Conservation (phyloP, 1,140 invertebrate genomes). For the Platyscapa corneri region DNA sequence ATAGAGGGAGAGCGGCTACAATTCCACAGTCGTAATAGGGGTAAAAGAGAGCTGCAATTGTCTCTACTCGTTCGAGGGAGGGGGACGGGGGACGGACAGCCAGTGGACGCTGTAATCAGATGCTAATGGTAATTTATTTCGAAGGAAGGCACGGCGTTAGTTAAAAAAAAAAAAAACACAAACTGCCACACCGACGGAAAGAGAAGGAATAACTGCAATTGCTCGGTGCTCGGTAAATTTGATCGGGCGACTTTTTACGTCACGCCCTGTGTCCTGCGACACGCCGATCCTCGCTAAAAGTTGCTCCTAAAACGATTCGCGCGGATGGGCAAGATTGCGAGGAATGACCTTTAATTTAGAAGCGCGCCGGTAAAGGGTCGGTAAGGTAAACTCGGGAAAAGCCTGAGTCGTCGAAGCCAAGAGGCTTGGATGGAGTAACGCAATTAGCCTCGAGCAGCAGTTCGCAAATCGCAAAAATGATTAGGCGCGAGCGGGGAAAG, state of each 20-base stretch:
- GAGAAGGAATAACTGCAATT: neutral
- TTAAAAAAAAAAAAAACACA: neutral
- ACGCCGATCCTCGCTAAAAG: too few species aligned
- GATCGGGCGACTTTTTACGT: neutral
- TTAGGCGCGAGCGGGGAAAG: neutral
- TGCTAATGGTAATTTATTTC: conserved; percentile 7
- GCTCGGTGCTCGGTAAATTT: neutral
- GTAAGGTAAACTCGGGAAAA: too few species aligned
- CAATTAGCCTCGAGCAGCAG: too few species aligned
- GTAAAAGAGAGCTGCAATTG: conserved; percentile 15
- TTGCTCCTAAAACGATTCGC: too few species aligned
- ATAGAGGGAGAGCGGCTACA: neutral
- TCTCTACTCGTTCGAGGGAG: neutral
- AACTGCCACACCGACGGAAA: neutral
- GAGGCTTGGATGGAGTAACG: too few species aligned
- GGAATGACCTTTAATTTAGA: too few species aligned
- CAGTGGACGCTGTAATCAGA: neutral
- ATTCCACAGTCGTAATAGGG: neutral
- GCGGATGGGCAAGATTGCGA: too few species aligned
- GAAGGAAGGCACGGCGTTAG: neutral
- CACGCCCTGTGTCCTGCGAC: too few species aligned
- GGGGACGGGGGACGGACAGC: neutral
- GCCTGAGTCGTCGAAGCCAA: too few species aligned
- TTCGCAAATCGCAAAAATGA: too few species aligned
- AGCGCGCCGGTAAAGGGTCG: too few species aligned